Percentiles rank a stretch among this genome's conserved stretches.
Evolutionary conservation across 2,797 vertebrate genomes (phyloP).

Genomic region (Coilia nasus): DNA sequence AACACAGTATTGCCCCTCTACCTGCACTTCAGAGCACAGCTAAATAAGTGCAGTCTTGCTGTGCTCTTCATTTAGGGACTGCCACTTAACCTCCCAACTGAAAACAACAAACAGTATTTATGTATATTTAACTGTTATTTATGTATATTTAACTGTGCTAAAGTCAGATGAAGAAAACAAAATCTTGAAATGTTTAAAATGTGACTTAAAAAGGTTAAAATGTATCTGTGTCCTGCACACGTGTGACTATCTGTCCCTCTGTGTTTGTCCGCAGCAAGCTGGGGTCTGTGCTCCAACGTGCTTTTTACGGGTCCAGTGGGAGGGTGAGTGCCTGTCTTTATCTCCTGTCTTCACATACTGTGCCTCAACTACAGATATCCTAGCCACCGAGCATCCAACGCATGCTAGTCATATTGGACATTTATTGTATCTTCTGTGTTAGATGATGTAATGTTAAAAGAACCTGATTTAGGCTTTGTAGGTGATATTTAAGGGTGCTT

Average conservation of each 20-base stretch:
- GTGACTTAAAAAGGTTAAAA: neutral
- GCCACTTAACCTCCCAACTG: neutral
- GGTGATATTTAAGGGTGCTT: neutral
- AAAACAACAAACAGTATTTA: neutral
- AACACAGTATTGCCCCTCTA: neutral
- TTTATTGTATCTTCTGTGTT: neutral
- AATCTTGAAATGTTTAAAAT: neutral
- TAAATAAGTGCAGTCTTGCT: neutral
- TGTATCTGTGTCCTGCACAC: constrained; percentile 3
- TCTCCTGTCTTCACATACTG: neutral
- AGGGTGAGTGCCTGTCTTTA: constrained; percentile 68
- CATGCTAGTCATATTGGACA: neutral
- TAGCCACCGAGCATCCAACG: neutral
- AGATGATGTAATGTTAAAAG: too few species aligned
- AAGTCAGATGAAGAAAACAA: neutral
- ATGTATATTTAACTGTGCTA: neutral
- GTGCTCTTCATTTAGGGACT: neutral
- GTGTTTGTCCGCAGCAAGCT: constrained; percentile 73
- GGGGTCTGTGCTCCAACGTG: constrained; percentile 85
- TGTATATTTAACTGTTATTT: neutral
- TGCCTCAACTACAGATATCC: neutral
- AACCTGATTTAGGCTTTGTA: neutral
- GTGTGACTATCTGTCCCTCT: constrained; percentile 43
- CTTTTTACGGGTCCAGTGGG: constrained; percentile 82
- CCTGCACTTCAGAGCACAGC: neutral